These are phyloP conservation scores for Horisme vitalbata DNA, from an alignment of 2,888 invertebrate genomes.

Conservation along the genomic window DNA sequence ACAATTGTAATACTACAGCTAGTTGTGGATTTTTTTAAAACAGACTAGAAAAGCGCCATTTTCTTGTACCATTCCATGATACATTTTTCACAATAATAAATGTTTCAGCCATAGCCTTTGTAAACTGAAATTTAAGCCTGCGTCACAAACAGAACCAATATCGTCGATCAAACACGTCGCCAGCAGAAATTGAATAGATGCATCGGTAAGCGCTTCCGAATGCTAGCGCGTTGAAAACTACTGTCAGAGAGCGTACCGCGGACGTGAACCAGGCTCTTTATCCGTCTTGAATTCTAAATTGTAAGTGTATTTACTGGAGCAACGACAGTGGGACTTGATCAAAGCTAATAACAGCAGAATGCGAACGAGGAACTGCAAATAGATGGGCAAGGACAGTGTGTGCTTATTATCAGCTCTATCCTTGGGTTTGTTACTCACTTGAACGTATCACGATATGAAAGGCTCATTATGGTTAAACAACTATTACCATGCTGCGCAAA, in stretches of 20 bases:
- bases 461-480: no score
- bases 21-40: no score
- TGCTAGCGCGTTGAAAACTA: constrained; percentile 13
- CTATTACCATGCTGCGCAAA: no score
- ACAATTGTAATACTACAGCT: no score
- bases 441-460: no score
- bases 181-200: constrained; percentile 30
- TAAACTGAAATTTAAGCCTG: not conserved
- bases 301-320: not conserved
- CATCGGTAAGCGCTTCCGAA: constrained; percentile 23
- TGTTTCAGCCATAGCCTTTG: not conserved
- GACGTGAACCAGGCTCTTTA: constrained; percentile 14
- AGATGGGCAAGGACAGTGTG: not conserved
- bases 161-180: constrained; percentile 24
- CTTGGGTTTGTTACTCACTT: no score
- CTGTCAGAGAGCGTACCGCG: constrained; percentile 6
- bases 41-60: no score
- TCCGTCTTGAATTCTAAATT: constrained; percentile 15
- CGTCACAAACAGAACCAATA: constrained; percentile 16
- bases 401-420: no score
- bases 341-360: not conserved
- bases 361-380: not conserved
- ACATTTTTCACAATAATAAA: no score
- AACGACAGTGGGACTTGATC: not conserved
- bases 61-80: no score